A percentile compares a stretch with the other conserved stretches of the same genome.
Evolutionary conservation across 2,888 invertebrate genomes (phyloP).

Genomic region (Agrochola litura): DNA sequence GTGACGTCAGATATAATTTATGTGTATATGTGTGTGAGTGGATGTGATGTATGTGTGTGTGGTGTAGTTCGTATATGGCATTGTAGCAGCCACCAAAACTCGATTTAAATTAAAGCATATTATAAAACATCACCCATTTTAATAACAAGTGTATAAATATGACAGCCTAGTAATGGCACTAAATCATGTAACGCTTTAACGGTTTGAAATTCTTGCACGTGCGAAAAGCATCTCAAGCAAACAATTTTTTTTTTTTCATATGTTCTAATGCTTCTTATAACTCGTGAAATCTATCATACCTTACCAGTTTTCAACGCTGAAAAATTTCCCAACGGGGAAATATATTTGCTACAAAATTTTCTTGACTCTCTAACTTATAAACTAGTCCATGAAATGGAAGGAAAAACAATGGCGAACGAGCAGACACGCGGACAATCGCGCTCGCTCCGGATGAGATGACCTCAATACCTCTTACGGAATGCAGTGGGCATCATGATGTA

Average conservation of each 20-base stretch:
- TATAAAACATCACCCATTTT: not conserved
- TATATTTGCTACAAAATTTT: constrained; percentile 12
- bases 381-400: constrained; percentile 70
- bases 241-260: no score
- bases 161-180: not conserved
- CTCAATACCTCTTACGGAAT: constrained; percentile 67
- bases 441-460: constrained; percentile 70
- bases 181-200: not conserved
- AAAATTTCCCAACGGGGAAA: constrained; percentile 14
- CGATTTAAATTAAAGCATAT: not conserved
- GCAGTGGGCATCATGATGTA: constrained; percentile 47
- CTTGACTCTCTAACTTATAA: constrained; percentile 65
- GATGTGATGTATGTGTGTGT: not conserved
- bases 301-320: not conserved
- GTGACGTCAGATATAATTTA: not conserved
- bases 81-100: not conserved
- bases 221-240: not conserved
- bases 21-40: not conserved
- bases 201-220: not conserved
- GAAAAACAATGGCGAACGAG: constrained; percentile 76
- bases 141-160: not conserved
- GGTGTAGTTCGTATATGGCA: not conserved
- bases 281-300: no score
- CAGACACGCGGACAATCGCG: constrained; percentile 74
- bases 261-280: no score